These are phyloP conservation scores for Sebastes nivosus DNA, from an alignment of 2,797 vertebrate genomes.

Conservation along the genomic window DNA sequence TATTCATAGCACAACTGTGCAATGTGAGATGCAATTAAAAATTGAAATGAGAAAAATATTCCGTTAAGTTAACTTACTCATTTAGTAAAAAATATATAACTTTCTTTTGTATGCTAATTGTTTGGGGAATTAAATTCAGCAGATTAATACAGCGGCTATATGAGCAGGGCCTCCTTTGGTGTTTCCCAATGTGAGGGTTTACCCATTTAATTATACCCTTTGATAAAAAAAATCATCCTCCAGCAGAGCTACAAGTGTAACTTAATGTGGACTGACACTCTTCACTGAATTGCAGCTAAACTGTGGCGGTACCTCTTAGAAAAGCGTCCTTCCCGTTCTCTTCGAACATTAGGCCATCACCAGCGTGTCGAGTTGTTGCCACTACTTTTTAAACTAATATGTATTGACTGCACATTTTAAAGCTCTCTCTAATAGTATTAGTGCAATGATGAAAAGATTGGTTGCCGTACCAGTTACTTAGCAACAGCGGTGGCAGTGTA, in stretches of 20 bases:
- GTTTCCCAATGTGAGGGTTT: background rate
- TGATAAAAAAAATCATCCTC: background rate
- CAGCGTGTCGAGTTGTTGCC: background rate
- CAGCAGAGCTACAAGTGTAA: background rate
- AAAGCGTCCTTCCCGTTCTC: background rate
- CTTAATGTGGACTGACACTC: background rate
- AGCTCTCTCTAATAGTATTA: constrained; percentile 28
- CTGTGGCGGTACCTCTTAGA: background rate
- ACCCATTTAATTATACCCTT: background rate
- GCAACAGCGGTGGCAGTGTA: constrained; percentile 45
- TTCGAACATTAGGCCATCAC: background rate
- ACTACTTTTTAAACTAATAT: constrained; percentile 19
- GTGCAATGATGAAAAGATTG: constrained; percentile 43
- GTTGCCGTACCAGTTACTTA: constrained; percentile 45
- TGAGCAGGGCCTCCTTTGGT: background rate
- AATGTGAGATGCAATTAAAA: background rate
- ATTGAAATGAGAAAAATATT: background rate
- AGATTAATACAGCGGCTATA: background rate
- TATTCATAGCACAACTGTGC: background rate
- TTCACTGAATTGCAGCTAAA: background rate
- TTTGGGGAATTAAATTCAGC: background rate
- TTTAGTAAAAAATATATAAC: background rate
- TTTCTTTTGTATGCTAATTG: background rate
- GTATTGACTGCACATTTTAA: constrained; percentile 27
- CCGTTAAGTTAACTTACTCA: background rate